Percentiles rank a stretch among this genome's conserved stretches.
Conservation (phyloP, 2,113 vertebrate genomes). For the Syrmaticus mikado region DNA sequence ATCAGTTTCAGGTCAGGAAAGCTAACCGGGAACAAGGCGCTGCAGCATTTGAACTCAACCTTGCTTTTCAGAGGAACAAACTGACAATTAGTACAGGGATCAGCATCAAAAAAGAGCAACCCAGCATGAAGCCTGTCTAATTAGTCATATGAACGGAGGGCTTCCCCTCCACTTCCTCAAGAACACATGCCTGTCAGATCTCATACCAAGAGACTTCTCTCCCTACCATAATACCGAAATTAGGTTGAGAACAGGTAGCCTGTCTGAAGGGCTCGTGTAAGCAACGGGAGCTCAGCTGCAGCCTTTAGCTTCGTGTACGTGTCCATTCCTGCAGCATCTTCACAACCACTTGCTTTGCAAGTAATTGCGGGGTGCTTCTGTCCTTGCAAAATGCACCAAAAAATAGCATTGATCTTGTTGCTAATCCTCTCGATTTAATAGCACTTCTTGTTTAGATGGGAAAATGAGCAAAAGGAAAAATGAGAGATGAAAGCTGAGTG, state of each 20-base stretch:
- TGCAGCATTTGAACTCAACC: conserved; percentile 93
- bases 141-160: conserved; percentile 98
- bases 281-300: not conserved
- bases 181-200: conserved; percentile 85
- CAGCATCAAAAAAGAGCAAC: conserved; percentile 94
- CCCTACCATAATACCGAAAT: conserved; percentile 55
- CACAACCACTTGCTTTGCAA: not conserved
- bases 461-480: conserved; percentile 71
- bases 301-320: fast-evolving
- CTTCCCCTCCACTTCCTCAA: conserved; percentile 83
- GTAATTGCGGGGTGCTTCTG: not conserved
- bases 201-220: conserved; percentile 67
- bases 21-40: conserved; percentile 73
- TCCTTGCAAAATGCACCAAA: not conserved
- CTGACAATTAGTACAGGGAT: conserved; percentile 91
- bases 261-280: not conserved
- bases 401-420: not conserved
- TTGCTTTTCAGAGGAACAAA: conserved; percentile 82
- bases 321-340: not conserved
- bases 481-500: conserved; percentile 68
- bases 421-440: conserved; percentile 46
- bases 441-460: conserved; percentile 48
- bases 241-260: conserved; percentile 66
- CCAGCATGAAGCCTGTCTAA: conserved; percentile 94
- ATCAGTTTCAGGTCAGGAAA: conserved; percentile 80